These are phyloP conservation scores for Pangasianodon hypophthalmus DNA, from an alignment of 2,113 vertebrate genomes.

Conservation along the genomic window DNA sequence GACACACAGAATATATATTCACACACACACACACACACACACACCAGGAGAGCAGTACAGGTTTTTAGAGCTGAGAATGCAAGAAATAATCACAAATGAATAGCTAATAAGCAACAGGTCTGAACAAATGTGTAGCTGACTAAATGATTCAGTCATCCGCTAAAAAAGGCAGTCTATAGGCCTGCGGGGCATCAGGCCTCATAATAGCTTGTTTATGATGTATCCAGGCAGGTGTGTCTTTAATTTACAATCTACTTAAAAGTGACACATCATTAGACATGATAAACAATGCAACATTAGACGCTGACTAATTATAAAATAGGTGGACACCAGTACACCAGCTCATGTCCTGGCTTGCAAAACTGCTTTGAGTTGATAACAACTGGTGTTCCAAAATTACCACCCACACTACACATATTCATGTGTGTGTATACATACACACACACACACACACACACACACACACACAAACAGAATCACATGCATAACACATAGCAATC, in stretches of 20 bases:
- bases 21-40: neutral
- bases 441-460: neutral
- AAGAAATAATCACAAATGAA: neutral
- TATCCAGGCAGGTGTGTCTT: neutral
- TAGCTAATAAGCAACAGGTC: neutral
- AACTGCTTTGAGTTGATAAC: neutral
- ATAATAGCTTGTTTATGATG: constrained; percentile 10
- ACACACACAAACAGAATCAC: neutral
- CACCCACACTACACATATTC: neutral
- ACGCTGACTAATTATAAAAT: neutral
- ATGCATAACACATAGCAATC: neutral
- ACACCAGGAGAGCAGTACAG: neutral
- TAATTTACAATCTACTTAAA: neutral
- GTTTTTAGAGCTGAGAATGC: neutral
- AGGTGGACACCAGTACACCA: neutral
- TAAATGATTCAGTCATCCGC: neutral
- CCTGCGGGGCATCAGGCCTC: neutral
- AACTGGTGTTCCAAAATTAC: constrained; percentile 25
- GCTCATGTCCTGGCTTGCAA: neutral
- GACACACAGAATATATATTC: neutral
- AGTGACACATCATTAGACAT: neutral
- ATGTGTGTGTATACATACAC: neutral
- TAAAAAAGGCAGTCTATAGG: neutral
- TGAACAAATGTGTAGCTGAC: neutral
- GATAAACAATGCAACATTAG: constrained; percentile 20